These are phyloP conservation scores for Sylvicapra grimmia DNA, from an alignment of 2,113 vertebrate species.

Conservation along the genomic window DNA sequence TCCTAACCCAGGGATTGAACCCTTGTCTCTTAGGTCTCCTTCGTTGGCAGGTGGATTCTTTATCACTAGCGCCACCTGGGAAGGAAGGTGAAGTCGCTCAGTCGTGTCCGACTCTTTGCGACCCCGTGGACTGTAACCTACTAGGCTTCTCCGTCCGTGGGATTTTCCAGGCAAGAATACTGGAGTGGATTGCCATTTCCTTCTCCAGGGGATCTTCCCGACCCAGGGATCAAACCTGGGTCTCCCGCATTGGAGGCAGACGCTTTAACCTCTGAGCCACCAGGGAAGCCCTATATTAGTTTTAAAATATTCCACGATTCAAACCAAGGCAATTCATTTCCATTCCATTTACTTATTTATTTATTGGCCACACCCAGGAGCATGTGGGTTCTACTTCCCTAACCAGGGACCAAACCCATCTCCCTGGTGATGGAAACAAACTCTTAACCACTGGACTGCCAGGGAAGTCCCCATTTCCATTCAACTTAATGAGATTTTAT, in stretches of 20 bases:
- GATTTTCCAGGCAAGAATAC: too few species aligned
- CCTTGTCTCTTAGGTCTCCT: not conserved
- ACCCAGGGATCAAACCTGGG: too few species aligned
- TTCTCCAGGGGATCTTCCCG: too few species aligned
- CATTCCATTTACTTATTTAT: not conserved
- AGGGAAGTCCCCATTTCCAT: not conserved
- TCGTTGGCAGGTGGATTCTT: not conserved
- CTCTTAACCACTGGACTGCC: not conserved
- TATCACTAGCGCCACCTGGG: not conserved
- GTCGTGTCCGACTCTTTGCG: too few species aligned
- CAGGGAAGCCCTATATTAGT: not conserved
- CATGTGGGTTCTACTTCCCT: not conserved
- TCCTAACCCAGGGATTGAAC: not conserved
- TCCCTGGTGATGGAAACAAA: not conserved
- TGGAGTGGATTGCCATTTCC: too few species aligned
- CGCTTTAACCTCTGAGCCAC: too few species aligned
- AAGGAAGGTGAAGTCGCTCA: too few species aligned
- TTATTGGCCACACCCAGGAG: accelerated
- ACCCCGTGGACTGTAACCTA: too few species aligned
- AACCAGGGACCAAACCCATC: not conserved
- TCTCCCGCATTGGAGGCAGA: too few species aligned
- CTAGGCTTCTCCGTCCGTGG: too few species aligned
- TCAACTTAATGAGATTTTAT: not conserved
- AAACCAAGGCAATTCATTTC: not conserved
- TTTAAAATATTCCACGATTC: not conserved